Evolutionary conservation across 2,797 vertebrate genomes (phyloP), one percentile per base, ranked within the genome.

Genomic region (Lagorchestes hirsutus): DNA sequence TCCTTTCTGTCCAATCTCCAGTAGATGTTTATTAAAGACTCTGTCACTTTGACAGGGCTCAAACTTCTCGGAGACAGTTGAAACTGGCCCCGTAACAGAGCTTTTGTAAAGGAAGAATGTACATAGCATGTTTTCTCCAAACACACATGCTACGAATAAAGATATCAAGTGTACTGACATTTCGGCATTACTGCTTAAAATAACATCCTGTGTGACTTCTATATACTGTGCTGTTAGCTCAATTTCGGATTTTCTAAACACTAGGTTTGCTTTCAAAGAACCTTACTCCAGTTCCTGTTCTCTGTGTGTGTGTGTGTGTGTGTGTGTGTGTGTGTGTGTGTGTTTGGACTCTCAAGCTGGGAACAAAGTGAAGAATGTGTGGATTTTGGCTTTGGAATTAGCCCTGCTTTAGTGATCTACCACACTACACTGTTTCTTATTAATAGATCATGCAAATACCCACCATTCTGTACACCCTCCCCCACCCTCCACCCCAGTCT

Each of bases 341-440:
- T 98, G 97, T 98, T 16, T 96, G 96, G 96, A 95, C 95, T 98
- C 97, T 96, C 98, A 97, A 97, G 97, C 98, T 98, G 98, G 98
- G 96, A 96, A 98, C 98, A 96, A 97, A 98, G 98, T 98, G 98
- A 98, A 98, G 98, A 98, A 98, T 98, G 98, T 98, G 98, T 98
- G 98, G 98, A 98, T 98, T 98, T 98, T 97, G 98, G 98, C 99
- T 99, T 98, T 96, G 97, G 98, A 98, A 98, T 99, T 98, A 98
- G 97, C 98, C 97, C 97, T 98, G 98, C 98, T 98, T 98, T 98
- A 98, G 97, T 98, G 98, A 99, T 98, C 98, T 98, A 97, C 97
- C 97, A 97, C 93, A 97, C 95, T 97, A 98, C 98, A 99, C 99
- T 99, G 99, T 98, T 99, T 99, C 98, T 98, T 99, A 99, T 99